Base-by-base conservation (phyloP, 2,113 vertebrate species). In the Oreochromis tanganicae region DNA sequence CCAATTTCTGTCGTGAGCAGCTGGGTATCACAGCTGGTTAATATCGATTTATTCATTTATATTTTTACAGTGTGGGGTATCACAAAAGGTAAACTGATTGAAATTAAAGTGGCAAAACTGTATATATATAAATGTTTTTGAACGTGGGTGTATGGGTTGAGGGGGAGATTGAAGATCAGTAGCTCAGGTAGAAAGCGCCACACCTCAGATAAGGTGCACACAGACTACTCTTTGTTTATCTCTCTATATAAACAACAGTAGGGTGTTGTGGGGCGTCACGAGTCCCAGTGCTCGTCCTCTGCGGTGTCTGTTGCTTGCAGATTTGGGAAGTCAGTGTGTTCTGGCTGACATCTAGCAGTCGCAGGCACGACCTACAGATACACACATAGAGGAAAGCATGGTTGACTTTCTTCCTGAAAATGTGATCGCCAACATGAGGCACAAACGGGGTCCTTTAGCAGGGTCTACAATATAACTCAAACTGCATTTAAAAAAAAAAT, bases 341-440 rank as follows among this genome's bases (percentile, higher is more conserved):
- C 29, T 50, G 46, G 68, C 17, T 17, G 55, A 81, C 50, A 43
- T 93, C 94, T 96, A 97, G 87, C 96, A 97, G 61, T 97, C 95
- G 7, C 95, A 96, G 88, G 95, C 89, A 41, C 94, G 95, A 84
- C 89, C 96, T 97, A 88, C 9, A 59, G 59, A 88, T 24, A 88
- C 32, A 87, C 34, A 84, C 27, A 84, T 2, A 61, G 9, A 63
- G 32, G 19, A 75, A 43, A 55, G 7, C 27, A 84, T 21, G 59
- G 17, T 32, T 81, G 71, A 78, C 6, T 50, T 50, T 78, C 71
- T 78, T n/a, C 17, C 41, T 75, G 14, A 78, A 78, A 78, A 78
- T 50, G 48, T 29, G 24, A 50, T 46, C 0, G 8, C 21, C 38
- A 27, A 73, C 13, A 46, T 17, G 71, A 48, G 2, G 5, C 43